These are phyloP conservation scores for Graptemys geographica DNA, from an alignment of 2,797 vertebrate species.

Conservation along the genomic window DNA sequence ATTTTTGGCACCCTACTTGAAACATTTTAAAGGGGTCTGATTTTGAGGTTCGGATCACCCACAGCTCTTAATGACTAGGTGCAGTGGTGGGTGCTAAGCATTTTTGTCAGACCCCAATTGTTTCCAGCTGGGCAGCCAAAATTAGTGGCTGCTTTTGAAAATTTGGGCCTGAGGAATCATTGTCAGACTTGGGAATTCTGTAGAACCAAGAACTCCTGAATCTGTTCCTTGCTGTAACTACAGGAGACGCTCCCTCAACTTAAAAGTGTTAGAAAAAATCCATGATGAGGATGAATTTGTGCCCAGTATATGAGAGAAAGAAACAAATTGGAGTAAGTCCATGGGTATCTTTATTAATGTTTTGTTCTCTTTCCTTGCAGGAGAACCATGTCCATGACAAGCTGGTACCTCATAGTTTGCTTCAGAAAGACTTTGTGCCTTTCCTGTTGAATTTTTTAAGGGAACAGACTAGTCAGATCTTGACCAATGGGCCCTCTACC, in stretches of 20 bases:
- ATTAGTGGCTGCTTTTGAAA: not conserved
- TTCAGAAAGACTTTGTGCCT: constrained; percentile 94
- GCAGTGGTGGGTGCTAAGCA: not conserved
- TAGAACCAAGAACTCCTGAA: rapidly evolving
- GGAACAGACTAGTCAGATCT: constrained; percentile 92
- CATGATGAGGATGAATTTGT: not conserved
- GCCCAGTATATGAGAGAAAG: not conserved
- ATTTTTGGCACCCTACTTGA: not conserved
- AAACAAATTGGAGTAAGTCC: not conserved
- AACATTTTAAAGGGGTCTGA: not conserved
- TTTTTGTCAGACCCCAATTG: not conserved
- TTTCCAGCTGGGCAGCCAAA: not conserved
- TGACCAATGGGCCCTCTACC: constrained; percentile 93
- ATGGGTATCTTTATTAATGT: not conserved
- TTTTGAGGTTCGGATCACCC: not conserved
- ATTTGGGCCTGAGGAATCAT: not conserved
- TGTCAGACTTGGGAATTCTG: not conserved
- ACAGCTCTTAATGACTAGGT: not conserved
- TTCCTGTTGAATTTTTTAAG: constrained; percentile 96
- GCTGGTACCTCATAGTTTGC: constrained; percentile 70
- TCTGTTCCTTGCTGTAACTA: not conserved
- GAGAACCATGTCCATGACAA: constrained; percentile 74
- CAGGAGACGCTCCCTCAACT: not conserved
- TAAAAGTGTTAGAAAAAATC: not conserved
- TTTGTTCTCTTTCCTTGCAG: constrained; percentile 74